Evolutionary conservation across 2,113 vertebrate species (phyloP).

Genomic region (Lophotis ruficrista): DNA sequence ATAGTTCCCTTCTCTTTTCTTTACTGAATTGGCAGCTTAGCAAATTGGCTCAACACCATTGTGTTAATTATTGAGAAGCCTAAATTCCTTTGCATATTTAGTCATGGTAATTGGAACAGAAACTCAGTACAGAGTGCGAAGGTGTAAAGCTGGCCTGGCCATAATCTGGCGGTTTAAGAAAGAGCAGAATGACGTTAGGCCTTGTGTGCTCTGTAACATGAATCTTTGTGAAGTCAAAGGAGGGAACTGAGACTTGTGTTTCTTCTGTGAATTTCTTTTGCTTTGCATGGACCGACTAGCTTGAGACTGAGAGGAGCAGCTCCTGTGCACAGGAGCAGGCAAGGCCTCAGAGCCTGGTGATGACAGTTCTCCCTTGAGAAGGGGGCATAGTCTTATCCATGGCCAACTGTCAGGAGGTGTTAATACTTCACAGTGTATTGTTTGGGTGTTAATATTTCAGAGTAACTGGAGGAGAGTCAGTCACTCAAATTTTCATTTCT

Average conservation of each 20-base stretch:
- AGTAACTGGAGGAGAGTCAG: neutral
- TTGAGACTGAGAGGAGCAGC: neutral
- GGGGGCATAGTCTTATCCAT: neutral
- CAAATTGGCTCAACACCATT: neutral
- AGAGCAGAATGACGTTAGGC: neutral
- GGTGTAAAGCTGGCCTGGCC: constrained; percentile 18
- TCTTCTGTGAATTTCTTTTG: neutral
- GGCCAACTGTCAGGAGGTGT: neutral
- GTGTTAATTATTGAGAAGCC: constrained; percentile 32
- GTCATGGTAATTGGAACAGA: constrained; percentile 22
- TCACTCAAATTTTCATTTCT: neutral
- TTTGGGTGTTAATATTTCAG: neutral
- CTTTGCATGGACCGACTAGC: neutral
- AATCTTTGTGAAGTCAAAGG: neutral
- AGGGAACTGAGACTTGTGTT: neutral
- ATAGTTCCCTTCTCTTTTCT: neutral
- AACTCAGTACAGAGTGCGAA: neutral
- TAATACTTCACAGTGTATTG: neutral
- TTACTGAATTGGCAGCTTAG: neutral
- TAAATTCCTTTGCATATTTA: constrained; percentile 54
- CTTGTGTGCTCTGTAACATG: neutral
- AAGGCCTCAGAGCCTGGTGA: neutral
- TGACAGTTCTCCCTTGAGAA: neutral
- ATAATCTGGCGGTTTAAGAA: constrained; percentile 21
- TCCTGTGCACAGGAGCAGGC: neutral